Base-by-base conservation (phyloP, 2,113 vertebrate genomes). In the Tor tambroides region DNA sequence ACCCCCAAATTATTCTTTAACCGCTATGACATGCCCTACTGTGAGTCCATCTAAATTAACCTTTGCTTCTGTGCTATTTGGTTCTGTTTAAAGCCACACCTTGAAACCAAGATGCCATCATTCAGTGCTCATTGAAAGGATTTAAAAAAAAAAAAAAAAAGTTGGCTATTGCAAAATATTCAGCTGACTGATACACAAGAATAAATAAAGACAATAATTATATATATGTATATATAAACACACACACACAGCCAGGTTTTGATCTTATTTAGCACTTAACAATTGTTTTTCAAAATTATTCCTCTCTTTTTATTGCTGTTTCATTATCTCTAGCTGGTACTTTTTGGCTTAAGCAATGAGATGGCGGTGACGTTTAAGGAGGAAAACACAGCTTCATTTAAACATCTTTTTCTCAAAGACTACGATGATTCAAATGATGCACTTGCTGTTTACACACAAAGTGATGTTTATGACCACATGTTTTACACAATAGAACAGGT, bases 341-440 rank as follows among this genome's bases (percentile, higher is more conserved):
- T 99, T 6, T 99, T 99, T 4, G 97, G 98, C 10, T 96, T 99
- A 89, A 99, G 97, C 91, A 99, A 99, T 92, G 98, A 99, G 94
- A 95, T 98, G 95, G 97, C 96, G 61, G 98, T 99, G 88, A 96
- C 95, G 0, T 99, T 99, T 93, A 97, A 96, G 87, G 98, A 99
- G 90, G 98, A 99, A 92, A 99, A 98, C 93, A 97, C 97, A 0
- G 90, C 97, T 0, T 96, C 97, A 21, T 99, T 99, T 93, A 97
- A 97, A 65, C 95, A 98, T 87, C 95, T 99, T 79, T 98, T 99
- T 92, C 95, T 99, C 59, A 97, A 97, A 92, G 95, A 95, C 93
- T 99, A 98, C 11, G 89, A 93, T 0, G 96, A 96, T 0, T 81
- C 91, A 0, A 96, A 95, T 0, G 95, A 95, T 32, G 92, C 94